Percentiles rank a stretch among this genome's conserved stretches.
phyloP scores from a whole-genome alignment of 1,140 invertebrate species.

The Linepithema humile region DNA sequence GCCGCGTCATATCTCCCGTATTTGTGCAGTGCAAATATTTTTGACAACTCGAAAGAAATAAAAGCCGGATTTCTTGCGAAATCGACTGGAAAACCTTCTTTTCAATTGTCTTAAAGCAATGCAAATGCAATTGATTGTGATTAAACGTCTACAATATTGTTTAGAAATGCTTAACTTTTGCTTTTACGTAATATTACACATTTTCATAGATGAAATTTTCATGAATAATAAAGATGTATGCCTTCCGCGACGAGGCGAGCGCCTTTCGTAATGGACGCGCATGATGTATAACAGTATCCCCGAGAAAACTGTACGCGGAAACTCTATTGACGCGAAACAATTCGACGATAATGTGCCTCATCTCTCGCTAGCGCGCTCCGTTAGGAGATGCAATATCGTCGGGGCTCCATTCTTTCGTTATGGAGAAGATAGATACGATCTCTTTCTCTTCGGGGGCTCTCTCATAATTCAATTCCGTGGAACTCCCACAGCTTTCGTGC shows the following conservation, averaged over 20 bases:
- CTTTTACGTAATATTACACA: neutral
- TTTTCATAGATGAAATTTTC: neutral
- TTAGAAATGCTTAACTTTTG: neutral
- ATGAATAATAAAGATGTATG: neutral
- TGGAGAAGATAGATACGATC: slow-evolving; percentile 61
- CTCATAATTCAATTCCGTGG: slow-evolving; percentile 71
- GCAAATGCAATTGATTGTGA: neutral
- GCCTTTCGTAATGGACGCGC: slow-evolving; percentile 12
- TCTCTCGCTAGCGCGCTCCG: slow-evolving; percentile 46
- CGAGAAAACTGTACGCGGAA: slow-evolving; percentile 38
- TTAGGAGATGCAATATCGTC: slow-evolving; percentile 65
- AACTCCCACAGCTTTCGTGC: slow-evolving; percentile 67
- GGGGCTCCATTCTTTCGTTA: slow-evolving; percentile 60
- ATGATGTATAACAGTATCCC: slow-evolving; percentile 11
- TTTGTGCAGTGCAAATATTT: neutral
- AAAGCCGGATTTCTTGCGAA: too few relatives aligned
- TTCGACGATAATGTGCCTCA: slow-evolving; percentile 56
- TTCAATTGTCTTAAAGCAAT: neutral
- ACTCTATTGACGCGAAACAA: slow-evolving; percentile 46
- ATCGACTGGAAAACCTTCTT: too few relatives aligned
- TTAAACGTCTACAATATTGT: neutral
- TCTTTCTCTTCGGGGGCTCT: slow-evolving; percentile 59
- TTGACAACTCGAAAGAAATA: neutral
- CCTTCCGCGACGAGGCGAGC: neutral
- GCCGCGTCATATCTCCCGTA: neutral